phyloP scores from a whole-genome alignment of 2,113 vertebrate genomes.

The Cariama cristata region DNA sequence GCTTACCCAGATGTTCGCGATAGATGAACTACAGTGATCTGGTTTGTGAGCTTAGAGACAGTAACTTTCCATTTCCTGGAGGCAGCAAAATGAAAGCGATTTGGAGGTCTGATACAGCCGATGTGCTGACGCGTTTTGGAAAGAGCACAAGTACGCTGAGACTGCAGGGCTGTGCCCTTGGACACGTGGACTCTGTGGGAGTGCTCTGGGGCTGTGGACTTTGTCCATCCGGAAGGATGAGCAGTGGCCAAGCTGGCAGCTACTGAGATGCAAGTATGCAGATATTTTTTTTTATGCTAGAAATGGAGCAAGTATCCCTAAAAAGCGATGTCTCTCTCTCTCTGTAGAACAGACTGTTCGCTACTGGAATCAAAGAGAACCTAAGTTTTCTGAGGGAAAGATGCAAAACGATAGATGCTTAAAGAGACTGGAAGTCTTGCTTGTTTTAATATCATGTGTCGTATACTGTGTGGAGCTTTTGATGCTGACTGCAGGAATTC shows the following conservation, averaged over 20 bases:
- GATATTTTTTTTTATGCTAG: neutral
- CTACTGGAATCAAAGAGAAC: neutral
- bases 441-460: neutral
- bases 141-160: neutral
- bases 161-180: neutral
- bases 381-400: neutral
- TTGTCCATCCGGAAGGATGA: accelerated
- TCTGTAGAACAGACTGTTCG: neutral
- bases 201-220: neutral
- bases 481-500: neutral
- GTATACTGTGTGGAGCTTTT: neutral
- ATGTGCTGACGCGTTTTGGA: neutral
- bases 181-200: accelerated
- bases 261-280: accelerated
- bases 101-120: neutral
- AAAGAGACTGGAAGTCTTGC: neutral
- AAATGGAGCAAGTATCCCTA: neutral
- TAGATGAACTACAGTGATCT: neutral
- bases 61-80: neutral
- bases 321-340: neutral
- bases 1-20: neutral
- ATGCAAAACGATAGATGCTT: neutral
- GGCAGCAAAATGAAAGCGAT: neutral
- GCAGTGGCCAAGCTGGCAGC: neutral
- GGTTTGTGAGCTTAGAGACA: neutral